A percentile compares a stretch with the other conserved stretches of the same genome.
Conservation (phyloP, 2,797 vertebrate species). For the Sarcophilus harrisii region DNA sequence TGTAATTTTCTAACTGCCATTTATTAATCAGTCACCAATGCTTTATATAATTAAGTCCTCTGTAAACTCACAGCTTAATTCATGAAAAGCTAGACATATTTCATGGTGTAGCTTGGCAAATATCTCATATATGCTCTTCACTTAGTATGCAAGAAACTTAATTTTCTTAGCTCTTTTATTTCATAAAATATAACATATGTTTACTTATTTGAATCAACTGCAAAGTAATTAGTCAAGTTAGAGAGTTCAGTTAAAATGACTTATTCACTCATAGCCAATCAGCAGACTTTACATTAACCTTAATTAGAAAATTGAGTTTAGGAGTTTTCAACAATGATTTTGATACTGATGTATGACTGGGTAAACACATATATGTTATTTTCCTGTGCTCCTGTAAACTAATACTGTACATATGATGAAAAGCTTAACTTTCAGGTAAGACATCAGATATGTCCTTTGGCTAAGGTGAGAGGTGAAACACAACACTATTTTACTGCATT, state of each 20-base stretch:
- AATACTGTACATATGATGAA: not conserved
- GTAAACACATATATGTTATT: not conserved
- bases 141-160: not conserved
- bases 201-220: not conserved
- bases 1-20: constrained; percentile 34
- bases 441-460: constrained; percentile 36
- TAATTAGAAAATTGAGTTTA: not conserved
- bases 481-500: not conserved
- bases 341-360: constrained; percentile 11
- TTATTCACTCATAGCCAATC: not conserved
- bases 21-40: constrained; percentile 32
- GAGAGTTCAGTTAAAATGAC: not conserved
- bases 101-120: not conserved
- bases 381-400: constrained; percentile 13
- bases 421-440: constrained; percentile 31
- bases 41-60: not conserved
- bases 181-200: not conserved
- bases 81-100: not conserved
- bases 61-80: not conserved
- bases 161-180: not conserved
- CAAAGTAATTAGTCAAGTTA: not conserved
- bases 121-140: not conserved
- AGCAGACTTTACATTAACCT: not conserved
- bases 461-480: constrained; percentile 27
- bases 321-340: not conserved